Base-by-base conservation (phyloP, 2,888 invertebrate genomes). In the Clistopyga incitator region DNA sequence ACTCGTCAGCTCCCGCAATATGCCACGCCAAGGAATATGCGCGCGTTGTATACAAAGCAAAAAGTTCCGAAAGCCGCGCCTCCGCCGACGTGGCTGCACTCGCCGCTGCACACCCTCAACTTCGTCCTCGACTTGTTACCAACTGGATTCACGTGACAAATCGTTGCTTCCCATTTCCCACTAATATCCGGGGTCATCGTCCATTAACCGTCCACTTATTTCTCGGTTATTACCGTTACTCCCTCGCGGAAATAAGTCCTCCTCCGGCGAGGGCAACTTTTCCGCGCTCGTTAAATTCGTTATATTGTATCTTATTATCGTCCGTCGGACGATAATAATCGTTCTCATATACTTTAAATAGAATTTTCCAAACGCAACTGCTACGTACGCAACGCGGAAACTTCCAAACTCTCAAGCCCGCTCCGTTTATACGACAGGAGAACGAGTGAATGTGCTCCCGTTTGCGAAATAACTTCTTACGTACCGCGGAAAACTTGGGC, bases 1-100 rank as follows among this genome's bases (percentile, higher is more conserved):
- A 90, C 90, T 91, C 90, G 88, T 85, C 89, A 87, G 88, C 89
- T 88, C 86, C 88, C 87, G 90, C 90, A 90, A 90, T 91, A 90
- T 90, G 90, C 87, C 85, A 79, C 82, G 81, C 85, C 75, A 71
- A 75, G 81, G 64, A 84, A 84, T 86, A 86, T 85, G 78, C 84
- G 72, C 84, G 70, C 70, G 64, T 76, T 13, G 59, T 56, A 84
- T 45, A 76, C 59, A 70, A 78, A n/a, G 64, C 56, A 78, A 82
- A 75, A 82, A 78, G 64, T 82, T 82, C 38, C 64, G 67, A 78
- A 70, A 75, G 70, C 74, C 74, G 42, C 45, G 74, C 70, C 56
- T 56, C 47, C 38, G 8, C 56, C 65, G 68, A 75, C 71, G 78
- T 79, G 78, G 45, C 74, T 64, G 64, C 38, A 34, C 71, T 23